A percentile compares a stretch with the other conserved stretches of the same genome.
Evolutionary conservation across 2,888 invertebrate genomes (phyloP).

Genomic region (Diarsia brunnea): DNA sequence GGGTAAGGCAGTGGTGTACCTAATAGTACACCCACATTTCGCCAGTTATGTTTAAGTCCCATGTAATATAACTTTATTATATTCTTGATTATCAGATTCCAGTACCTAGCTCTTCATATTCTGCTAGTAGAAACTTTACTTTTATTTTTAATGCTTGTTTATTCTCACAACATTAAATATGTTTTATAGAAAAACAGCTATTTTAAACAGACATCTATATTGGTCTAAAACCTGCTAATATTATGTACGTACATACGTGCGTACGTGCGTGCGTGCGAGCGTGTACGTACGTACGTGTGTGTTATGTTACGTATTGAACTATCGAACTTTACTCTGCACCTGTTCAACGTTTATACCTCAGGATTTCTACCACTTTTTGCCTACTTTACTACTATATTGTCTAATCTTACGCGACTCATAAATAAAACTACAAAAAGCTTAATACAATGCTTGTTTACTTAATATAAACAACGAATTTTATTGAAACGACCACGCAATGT

Average conservation of each 20-base stretch:
- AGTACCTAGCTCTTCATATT: not conserved
- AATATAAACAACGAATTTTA: conserved; percentile 15
- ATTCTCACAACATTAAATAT: not conserved
- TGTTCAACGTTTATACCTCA: not conserved
- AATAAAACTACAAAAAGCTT: not conserved
- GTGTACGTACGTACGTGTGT: too few species aligned
- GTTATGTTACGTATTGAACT: too few species aligned
- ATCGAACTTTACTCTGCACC: not conserved
- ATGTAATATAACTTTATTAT: not conserved
- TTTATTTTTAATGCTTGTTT: not conserved
- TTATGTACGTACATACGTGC: too few species aligned
- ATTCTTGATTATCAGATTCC: not conserved
- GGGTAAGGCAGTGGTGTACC: too few species aligned
- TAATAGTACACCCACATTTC: too few species aligned
- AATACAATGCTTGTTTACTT: conserved; percentile 22
- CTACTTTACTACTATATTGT: not conserved
- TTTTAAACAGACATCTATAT: not conserved
- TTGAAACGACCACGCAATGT: conserved; percentile 13
- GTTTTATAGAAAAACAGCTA: not conserved
- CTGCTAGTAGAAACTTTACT: not conserved
- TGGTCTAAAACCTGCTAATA: conserved; percentile 4
- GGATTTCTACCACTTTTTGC: not conserved
- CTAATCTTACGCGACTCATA: not conserved
- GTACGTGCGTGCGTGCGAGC: too few species aligned
- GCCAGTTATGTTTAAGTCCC: too few species aligned